Conservation (phyloP, 2,113 vertebrate genomes). For the Probosciger aterrimus region DNA sequence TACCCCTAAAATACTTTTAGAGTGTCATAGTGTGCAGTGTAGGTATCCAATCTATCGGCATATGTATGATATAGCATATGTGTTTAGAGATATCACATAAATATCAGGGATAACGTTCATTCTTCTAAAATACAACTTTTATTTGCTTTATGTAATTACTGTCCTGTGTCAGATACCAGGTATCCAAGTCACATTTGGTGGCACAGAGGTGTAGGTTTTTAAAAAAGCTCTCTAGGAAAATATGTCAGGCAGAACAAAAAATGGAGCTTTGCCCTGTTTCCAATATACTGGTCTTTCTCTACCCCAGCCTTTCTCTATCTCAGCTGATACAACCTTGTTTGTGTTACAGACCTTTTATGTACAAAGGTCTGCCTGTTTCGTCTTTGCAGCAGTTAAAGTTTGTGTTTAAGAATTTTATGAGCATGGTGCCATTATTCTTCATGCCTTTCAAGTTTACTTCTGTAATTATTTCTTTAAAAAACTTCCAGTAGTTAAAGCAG, state of each 20-base stretch:
- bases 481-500: background rate
- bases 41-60: background rate
- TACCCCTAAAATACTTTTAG: background rate
- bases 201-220: background rate
- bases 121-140: background rate
- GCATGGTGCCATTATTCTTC: fast-evolving
- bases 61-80: background rate
- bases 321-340: background rate
- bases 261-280: background rate
- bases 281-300: background rate
- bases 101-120: background rate
- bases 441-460: background rate
- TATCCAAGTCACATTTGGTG: background rate
- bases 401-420: background rate
- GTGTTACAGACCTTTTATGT: background rate
- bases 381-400: background rate
- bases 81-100: background rate
- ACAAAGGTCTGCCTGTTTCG: background rate
- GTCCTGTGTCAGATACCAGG: background rate
- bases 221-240: background rate
- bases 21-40: background rate
- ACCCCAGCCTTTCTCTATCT: background rate
- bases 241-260: background rate
- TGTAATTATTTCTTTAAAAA: background rate
- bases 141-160: background rate